These are phyloP conservation scores for Stenichneumon culpator DNA, from an alignment of 2,888 invertebrate species.

Conservation along the genomic window DNA sequence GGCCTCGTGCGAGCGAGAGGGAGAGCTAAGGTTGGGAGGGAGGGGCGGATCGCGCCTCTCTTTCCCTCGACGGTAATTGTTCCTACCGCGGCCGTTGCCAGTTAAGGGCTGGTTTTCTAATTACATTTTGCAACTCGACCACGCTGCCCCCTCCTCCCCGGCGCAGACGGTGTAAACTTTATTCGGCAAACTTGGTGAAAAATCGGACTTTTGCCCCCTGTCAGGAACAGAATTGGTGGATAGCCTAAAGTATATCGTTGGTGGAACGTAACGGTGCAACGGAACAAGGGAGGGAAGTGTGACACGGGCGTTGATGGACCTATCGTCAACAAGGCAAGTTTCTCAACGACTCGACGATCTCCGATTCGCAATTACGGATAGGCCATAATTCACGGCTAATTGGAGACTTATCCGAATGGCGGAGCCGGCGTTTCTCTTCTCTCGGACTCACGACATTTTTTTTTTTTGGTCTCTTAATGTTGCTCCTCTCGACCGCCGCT, in stretches of 20 bases:
- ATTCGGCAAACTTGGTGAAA: slow-evolving; percentile 46
- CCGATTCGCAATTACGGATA: slow-evolving; percentile 54
- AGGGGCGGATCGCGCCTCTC: slow-evolving; percentile 31
- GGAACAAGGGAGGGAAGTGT: slow-evolving; percentile 12
- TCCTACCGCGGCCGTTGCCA: slow-evolving; percentile 66
- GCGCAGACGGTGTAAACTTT: slow-evolving; percentile 51
- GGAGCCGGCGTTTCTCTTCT: neutral
- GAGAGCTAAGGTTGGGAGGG: slow-evolving; percentile 32
- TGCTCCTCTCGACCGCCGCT: neutral
- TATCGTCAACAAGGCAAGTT: slow-evolving; percentile 40
- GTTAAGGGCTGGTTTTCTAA: slow-evolving; percentile 68
- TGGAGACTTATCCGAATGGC: slow-evolving; percentile 53
- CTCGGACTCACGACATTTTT: neutral
- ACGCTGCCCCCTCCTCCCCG: slow-evolving; percentile 17
- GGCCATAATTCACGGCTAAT: slow-evolving; percentile 60
- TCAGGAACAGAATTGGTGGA: slow-evolving; percentile 14
- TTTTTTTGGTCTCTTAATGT: neutral
- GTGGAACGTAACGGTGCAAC: neutral
- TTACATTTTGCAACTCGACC: slow-evolving; percentile 65
- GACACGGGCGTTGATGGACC: slow-evolving; percentile 40
- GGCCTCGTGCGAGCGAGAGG: slow-evolving; percentile 46
- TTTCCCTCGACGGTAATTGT: slow-evolving; percentile 59
- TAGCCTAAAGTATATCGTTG: neutral
- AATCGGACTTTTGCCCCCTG: slow-evolving; percentile 53
- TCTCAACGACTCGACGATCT: slow-evolving; percentile 24